These are phyloP conservation scores for Trichogramma dendrolimi DNA, from an alignment of 2,888 invertebrate genomes.

Conservation along the genomic window DNA sequence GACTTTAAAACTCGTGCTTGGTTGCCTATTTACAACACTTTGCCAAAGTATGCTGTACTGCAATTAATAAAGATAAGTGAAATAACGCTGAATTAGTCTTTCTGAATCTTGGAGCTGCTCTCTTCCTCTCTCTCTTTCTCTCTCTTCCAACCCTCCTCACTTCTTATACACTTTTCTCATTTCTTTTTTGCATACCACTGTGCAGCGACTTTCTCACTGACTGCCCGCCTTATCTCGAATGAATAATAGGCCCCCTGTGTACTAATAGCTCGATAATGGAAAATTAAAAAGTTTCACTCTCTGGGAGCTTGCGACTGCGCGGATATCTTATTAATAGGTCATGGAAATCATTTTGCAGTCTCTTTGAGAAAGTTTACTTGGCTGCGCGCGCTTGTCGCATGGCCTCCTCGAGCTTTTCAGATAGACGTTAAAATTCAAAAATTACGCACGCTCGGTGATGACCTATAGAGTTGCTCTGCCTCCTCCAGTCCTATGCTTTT, in stretches of 20 bases:
- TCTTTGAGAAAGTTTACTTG: too few relatives aligned
- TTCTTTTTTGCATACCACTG: not conserved
- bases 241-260: too few relatives aligned
- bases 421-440: too few relatives aligned
- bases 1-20: constrained; percentile 18
- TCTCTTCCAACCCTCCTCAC: not conserved
- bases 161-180: not conserved
- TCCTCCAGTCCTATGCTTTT: too few relatives aligned
- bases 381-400: too few relatives aligned
- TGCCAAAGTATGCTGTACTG: constrained; percentile 25
- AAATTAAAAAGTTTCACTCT: constrained; percentile 11
- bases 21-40: constrained; percentile 21
- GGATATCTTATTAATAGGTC: too few relatives aligned
- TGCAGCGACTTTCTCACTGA: not conserved
- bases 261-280: constrained; percentile 13
- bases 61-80: constrained; percentile 30
- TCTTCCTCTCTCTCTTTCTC: constrained; percentile 1
- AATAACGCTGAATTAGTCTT: constrained; percentile 15
- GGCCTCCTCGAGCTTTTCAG: too few relatives aligned
- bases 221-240: too few relatives aligned
- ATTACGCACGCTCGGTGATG: too few relatives aligned
- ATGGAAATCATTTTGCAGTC: too few relatives aligned
- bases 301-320: too few relatives aligned
- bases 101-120: not conserved
- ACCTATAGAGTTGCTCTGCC: too few relatives aligned